A percentile compares a stretch with the other conserved stretches of the same genome.
Conservation (phyloP, 2,113 vertebrate genomes). For the Sebastes schlegelii region DNA sequence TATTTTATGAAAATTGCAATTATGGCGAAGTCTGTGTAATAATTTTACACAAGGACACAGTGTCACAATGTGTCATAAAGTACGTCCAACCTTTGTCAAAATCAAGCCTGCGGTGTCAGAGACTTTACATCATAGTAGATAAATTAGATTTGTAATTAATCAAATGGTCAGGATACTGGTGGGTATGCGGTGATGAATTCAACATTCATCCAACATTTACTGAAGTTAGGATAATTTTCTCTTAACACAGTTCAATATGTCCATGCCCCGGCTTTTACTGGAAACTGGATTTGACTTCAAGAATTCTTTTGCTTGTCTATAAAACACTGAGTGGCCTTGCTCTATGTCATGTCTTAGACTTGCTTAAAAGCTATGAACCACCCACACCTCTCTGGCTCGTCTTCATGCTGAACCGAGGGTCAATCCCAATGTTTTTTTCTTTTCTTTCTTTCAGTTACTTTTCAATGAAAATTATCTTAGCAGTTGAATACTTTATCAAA, state of each 20-base stretch:
- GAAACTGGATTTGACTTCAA: not conserved
- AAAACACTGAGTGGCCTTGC: not conserved
- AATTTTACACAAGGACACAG: not conserved
- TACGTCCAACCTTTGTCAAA: not conserved
- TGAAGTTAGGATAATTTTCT: not conserved
- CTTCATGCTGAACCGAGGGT: not conserved
- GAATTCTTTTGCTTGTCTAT: not conserved
- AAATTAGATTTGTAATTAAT: not conserved
- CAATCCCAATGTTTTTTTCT: not conserved
- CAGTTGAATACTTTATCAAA: not conserved
- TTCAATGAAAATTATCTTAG: not conserved
- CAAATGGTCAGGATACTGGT: not conserved
- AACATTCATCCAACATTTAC: not conserved
- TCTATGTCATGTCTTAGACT: not conserved
- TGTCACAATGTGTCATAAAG: not conserved
- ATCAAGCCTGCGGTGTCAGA: not conserved
- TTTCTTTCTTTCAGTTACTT: not conserved
- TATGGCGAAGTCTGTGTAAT: slow-evolving; percentile 12
- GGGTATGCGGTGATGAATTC: not conserved
- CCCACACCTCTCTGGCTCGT: too few relatives aligned
- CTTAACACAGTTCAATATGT: not conserved
- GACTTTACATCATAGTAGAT: not conserved
- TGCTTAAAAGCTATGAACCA: not conserved
- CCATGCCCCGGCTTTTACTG: too few relatives aligned
- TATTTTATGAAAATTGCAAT: slow-evolving; percentile 35